phyloP scores from a whole-genome alignment of 1,140 invertebrate species.

The Platyscapa corneri region DNA sequence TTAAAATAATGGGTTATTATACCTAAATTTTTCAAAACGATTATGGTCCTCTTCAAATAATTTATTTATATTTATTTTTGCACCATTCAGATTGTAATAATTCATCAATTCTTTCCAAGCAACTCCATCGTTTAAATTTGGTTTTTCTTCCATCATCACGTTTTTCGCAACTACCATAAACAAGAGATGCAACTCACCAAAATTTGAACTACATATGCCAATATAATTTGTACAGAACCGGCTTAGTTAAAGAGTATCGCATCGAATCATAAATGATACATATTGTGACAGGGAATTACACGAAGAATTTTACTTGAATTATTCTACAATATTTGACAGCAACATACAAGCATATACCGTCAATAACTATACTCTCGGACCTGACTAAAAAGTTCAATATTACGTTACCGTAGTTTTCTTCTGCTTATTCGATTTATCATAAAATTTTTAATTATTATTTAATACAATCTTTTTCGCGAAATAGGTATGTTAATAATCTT shows the following conservation, averaged over 20 bases:
- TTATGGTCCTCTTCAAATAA: constrained; percentile 85
- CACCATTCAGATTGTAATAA: constrained; percentile 80
- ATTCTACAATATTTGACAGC: no score
- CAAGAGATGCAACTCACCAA: background rate
- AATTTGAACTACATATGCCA: no score
- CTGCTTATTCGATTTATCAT: background rate
- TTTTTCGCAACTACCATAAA: background rate
- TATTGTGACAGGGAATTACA: no score
- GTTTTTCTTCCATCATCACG: constrained; percentile 68
- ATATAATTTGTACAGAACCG: no score
- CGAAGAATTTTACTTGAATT: no score
- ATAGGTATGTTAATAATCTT: constrained; percentile 24
- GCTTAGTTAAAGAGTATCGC: no score
- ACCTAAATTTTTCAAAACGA: constrained; percentile 90
- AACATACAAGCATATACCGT: no score
- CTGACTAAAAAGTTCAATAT: no score
- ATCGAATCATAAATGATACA: no score
- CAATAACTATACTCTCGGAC: no score
- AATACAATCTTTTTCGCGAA: constrained; percentile 7
- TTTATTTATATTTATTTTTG: constrained; percentile 84
- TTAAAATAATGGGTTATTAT: constrained; percentile 53
- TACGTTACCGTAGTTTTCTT: constrained; percentile 36
- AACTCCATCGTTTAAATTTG: constrained; percentile 78
- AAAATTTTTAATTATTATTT: background rate
- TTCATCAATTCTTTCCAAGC: constrained; percentile 83